Conservation (phyloP, 2,797 vertebrate genomes). For the Tokudaia tokunoshimensis region DNA sequence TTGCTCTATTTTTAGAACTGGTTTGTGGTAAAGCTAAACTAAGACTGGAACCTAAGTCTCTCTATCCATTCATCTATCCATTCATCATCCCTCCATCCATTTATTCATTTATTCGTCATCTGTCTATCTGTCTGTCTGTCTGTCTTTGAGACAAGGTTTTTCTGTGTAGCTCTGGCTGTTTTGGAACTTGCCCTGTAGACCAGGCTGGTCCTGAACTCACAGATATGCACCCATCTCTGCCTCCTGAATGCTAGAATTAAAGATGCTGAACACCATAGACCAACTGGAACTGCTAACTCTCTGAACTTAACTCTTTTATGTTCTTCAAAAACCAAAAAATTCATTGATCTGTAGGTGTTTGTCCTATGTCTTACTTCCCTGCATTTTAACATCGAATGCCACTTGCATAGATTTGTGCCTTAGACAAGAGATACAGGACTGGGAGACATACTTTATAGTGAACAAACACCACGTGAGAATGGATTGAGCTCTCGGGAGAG, state of each 20-base stretch:
- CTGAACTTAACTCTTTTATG: neutral
- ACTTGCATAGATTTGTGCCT: neutral
- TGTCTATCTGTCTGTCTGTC: neutral
- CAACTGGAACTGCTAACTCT: neutral
- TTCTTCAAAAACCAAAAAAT: neutral
- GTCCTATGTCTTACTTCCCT: neutral
- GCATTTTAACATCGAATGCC: neutral
- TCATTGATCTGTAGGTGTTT: accelerated
- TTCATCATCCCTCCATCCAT: neutral
- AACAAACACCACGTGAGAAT: neutral
- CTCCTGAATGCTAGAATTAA: neutral
- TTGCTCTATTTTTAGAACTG: neutral
- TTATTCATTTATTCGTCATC: neutral
- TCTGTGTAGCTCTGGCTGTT: neutral
- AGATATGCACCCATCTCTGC: neutral
- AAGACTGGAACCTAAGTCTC: neutral
- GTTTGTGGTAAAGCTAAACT: neutral
- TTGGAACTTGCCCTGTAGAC: neutral
- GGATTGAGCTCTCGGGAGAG: neutral
- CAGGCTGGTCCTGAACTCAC: neutral
- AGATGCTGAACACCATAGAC: neutral
- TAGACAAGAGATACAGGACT: neutral
- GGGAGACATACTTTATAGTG: neutral
- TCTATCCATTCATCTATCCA: neutral
- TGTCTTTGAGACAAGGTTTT: neutral